Percentiles rank a stretch among this genome's conserved stretches.
Conservation (phyloP, 2,113 vertebrate species). For the Sitta europaea region DNA sequence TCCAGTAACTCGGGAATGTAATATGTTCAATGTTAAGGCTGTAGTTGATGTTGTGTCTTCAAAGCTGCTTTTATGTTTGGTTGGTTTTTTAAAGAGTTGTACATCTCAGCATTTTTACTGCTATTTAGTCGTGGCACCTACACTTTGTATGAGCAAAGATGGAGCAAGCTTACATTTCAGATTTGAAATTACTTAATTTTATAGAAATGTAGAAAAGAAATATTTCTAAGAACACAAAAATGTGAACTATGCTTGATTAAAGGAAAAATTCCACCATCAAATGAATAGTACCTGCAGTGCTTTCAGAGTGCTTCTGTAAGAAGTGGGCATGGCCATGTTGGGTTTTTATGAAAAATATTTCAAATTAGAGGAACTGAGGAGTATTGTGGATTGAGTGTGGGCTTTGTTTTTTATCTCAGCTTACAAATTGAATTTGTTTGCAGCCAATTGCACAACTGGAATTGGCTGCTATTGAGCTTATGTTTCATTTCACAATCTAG, state of each 20-base stretch:
- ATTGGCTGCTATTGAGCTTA: slow-evolving; percentile 14
- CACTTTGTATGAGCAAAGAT: slow-evolving; percentile 63
- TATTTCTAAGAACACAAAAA: slow-evolving; percentile 31
- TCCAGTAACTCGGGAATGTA: slow-evolving; percentile 76
- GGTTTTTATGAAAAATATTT: background rate
- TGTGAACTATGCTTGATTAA: slow-evolving; percentile 13
- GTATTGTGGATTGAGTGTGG: slow-evolving; percentile 14
- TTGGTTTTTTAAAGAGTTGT: slow-evolving; percentile 58
- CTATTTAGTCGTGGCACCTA: slow-evolving; percentile 65
- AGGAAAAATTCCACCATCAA: background rate
- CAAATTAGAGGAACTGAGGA: background rate
- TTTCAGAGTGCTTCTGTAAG: background rate
- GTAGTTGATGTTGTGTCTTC: slow-evolving; percentile 70
- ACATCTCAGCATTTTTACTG: slow-evolving; percentile 76
- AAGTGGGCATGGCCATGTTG: background rate
- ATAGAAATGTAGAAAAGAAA: slow-evolving; percentile 35
- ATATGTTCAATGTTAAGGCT: slow-evolving; percentile 74
- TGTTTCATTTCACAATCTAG: slow-evolving; percentile 44
- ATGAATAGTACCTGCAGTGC: background rate
- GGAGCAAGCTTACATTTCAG: slow-evolving; percentile 29
- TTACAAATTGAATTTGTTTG: slow-evolving; percentile 6
- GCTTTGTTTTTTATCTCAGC: slow-evolving; percentile 15
- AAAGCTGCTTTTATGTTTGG: slow-evolving; percentile 78
- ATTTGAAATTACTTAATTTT: slow-evolving; percentile 47
- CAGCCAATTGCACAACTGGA: slow-evolving; percentile 33